Base-by-base conservation (phyloP, 2,797 vertebrate genomes). In the Dryobates pubescens region DNA sequence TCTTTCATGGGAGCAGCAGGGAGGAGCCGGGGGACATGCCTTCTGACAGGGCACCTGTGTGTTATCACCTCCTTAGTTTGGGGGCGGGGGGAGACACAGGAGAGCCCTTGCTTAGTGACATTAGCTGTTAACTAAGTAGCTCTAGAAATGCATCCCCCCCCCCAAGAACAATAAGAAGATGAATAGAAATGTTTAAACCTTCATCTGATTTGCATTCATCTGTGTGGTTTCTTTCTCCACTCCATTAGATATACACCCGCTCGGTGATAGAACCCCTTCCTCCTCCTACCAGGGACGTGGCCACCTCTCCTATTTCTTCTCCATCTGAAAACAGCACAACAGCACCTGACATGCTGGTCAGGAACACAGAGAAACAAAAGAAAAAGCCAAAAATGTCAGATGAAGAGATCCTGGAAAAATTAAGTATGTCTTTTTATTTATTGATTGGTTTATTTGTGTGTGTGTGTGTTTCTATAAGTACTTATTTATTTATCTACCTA, bases 351-450 rank as follows among this genome's bases (percentile, higher is more conserved):
- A 97, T 98, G 56, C 82, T 98, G 89, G 98, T 98, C 65, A 98
- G 98, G 90, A 97, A 97, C 58, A 95, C 96, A 0, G 99, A 99
- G 94, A 99, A 99, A 95, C 97, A 97, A 71, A 98, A 99, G 97
- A 99, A 99, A 97, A 99, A 99, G 97, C 97, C 98, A 73, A 99
- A 99, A 97, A 99, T 99, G 99, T 98, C 98, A 0, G 99, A 99
- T 26, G 99, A 99, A 92, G 99, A 99, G 97, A 99, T 99, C 88
- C 96, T 99, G 94, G 99, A 99, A 97, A 99, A 99, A 98, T 96
- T 99, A 95, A 98, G 99, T 99, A 98, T 95, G 99, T 94, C 34
- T 7, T 74, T 63, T 27, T 24, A 43, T 43, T 43, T 17, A 43
- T 43, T 43, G 15, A 43, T 17, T 43, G 15, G 17, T 17, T 17